Percentiles rank a stretch among this genome's conserved stretches.
These are phyloP conservation scores for Silurus aristotelis DNA, from an alignment of 2,797 vertebrate species.

Conservation along the genomic window DNA sequence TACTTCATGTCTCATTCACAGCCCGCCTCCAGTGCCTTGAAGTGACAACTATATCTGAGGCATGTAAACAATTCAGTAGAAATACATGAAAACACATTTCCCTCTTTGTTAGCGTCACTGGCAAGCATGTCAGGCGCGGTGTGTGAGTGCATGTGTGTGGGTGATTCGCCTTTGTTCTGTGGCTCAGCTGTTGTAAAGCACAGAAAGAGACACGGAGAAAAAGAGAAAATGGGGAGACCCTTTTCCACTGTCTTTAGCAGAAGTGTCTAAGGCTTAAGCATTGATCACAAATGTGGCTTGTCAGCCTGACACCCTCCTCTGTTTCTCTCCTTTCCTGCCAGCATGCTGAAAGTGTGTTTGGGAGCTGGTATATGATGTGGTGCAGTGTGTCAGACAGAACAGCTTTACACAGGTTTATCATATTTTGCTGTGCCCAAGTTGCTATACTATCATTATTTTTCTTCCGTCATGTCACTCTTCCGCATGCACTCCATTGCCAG, in stretches of 20 bases:
- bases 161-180: slow-evolving; percentile 54
- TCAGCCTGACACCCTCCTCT: slow-evolving; percentile 52
- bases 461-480: slow-evolving; percentile 20
- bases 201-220: slow-evolving; percentile 32
- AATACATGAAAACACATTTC: slow-evolving; percentile 74
- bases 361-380: slow-evolving; percentile 12
- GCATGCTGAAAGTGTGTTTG: slow-evolving; percentile 19
- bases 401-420: slow-evolving; percentile 12
- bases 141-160: slow-evolving; percentile 41
- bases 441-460: slow-evolving; percentile 14
- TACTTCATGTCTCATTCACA: slow-evolving; percentile 55
- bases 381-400: neutral
- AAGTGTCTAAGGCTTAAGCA: slow-evolving; percentile 51
- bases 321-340: slow-evolving; percentile 55
- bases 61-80: slow-evolving; percentile 76
- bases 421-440: slow-evolving; percentile 4
- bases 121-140: slow-evolving; percentile 42
- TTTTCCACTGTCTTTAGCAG: slow-evolving; percentile 52
- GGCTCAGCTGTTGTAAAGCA: slow-evolving; percentile 48
- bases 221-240: slow-evolving; percentile 29
- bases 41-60: slow-evolving; percentile 66
- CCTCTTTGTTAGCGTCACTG: slow-evolving; percentile 68
- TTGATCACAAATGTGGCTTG: slow-evolving; percentile 57
- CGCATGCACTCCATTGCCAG: slow-evolving; percentile 26
- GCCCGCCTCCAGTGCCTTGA: slow-evolving; percentile 65